Conservation (phyloP, 2,888 invertebrate species). For the Eulithis testata region DNA sequence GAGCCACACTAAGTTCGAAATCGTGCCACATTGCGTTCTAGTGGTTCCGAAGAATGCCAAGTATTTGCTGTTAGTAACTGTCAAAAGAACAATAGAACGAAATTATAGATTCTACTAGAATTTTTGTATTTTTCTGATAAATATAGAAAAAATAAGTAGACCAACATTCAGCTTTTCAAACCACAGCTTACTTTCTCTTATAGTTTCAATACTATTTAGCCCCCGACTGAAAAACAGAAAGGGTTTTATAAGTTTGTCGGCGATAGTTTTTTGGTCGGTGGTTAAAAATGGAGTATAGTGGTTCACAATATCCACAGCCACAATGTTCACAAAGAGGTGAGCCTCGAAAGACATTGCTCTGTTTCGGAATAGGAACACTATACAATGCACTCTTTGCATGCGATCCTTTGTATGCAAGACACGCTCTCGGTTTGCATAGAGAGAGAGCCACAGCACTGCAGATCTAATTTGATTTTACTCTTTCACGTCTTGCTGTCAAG, state of each 20-base stretch:
- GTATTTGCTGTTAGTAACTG: constrained; percentile 4
- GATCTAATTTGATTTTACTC: constrained; percentile 26
- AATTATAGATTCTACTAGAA: no score
- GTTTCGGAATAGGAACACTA: neutral
- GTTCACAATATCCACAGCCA: no score
- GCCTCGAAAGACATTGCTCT: no score
- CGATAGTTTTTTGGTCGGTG: no score
- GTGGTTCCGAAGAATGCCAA: constrained; percentile 29
- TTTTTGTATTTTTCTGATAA: no score
- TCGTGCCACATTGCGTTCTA: constrained; percentile 41
- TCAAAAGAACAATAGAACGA: constrained; percentile 1
- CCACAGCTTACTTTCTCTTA: neutral
- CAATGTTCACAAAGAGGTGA: no score
- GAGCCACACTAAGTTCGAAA: constrained; percentile 49
- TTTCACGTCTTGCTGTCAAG: neutral
- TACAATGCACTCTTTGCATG: neutral
- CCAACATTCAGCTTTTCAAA: neutral
- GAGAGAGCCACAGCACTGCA: constrained; percentile 26
- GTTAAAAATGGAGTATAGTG: no score
- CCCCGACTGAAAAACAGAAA: no score
- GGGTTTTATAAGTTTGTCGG: no score
- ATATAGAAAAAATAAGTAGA: neutral
- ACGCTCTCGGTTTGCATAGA: constrained; percentile 39
- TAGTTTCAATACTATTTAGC: no score
- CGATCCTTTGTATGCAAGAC: constrained; percentile 34